Percentiles rank a stretch among this genome's conserved stretches.
Evolutionary conservation across 2,113 vertebrate genomes (phyloP).

Genomic region (Ceratotherium simum): DNA sequence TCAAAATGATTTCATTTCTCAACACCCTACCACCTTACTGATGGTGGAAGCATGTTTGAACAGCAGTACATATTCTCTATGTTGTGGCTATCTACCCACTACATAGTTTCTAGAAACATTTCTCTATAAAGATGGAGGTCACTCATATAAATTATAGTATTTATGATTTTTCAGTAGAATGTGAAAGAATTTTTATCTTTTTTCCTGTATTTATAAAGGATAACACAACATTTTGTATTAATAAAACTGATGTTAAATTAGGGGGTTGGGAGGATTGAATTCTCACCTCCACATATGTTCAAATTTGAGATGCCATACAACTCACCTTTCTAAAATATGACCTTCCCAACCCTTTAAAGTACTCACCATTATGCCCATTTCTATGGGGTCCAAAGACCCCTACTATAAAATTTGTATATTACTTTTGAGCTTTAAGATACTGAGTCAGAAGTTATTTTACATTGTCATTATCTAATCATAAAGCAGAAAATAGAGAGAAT

Average conservation of each 20-base stretch:
- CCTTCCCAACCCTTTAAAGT: background rate
- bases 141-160: background rate
- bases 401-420: background rate
- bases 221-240: background rate
- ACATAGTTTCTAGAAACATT: background rate
- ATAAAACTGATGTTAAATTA: background rate
- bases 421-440: conserved; percentile 2
- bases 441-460: background rate
- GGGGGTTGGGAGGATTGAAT: too few relatives aligned
- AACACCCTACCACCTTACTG: rapidly evolving
- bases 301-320: background rate
- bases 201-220: background rate
- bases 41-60: background rate
- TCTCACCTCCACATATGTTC: background rate
- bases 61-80: background rate
- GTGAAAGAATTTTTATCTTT: background rate
- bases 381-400: background rate
- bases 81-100: background rate
- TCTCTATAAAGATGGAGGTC: background rate
- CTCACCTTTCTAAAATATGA: background rate
- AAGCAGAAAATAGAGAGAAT: background rate
- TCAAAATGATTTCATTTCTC: background rate
- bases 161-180: background rate
- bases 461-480: background rate
- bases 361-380: background rate